These are phyloP conservation scores for Orestias chungarensis DNA, from an alignment of 2,797 vertebrate genomes.

Conservation along the genomic window DNA sequence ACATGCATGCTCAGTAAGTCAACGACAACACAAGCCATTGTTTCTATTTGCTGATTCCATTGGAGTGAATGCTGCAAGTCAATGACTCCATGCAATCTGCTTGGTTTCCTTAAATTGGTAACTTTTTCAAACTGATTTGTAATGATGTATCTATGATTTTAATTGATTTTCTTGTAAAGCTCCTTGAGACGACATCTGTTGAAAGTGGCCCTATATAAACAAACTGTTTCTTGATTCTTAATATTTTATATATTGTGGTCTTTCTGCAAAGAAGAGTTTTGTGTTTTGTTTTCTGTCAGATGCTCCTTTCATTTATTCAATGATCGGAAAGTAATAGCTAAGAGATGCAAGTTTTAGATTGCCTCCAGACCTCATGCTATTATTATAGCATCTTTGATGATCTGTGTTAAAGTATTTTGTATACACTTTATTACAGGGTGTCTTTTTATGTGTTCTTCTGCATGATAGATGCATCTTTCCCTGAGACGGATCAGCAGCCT, in stretches of 20 bases:
- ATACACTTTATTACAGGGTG: not conserved
- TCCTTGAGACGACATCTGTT: too few relatives aligned
- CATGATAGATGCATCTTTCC: slow-evolving; percentile 22
- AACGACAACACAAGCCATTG: too few relatives aligned
- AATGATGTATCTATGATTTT: too few relatives aligned
- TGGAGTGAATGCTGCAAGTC: too few relatives aligned
- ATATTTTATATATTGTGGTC: not conserved
- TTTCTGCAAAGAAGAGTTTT: not conserved
- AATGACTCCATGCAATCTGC: too few relatives aligned
- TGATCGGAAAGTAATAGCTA: not conserved
- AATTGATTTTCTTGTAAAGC: too few relatives aligned
- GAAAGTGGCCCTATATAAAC: too few relatives aligned
- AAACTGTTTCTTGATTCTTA: too few relatives aligned
- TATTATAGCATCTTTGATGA: not conserved
- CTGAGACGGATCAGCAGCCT: slow-evolving; percentile 1
- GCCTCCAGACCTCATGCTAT: not conserved
- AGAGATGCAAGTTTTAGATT: not conserved
- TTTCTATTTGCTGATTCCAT: too few relatives aligned
- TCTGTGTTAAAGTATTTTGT: not conserved
- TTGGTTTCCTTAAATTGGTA: too few relatives aligned
- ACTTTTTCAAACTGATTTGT: too few relatives aligned
- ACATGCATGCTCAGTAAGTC: too few relatives aligned
- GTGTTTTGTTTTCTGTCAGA: not conserved
- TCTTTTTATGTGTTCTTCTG: slow-evolving; percentile 15
- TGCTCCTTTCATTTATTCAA: not conserved